Base-by-base conservation (phyloP, 1,140 invertebrate genomes). In the Melanaphis sacchari region DNA sequence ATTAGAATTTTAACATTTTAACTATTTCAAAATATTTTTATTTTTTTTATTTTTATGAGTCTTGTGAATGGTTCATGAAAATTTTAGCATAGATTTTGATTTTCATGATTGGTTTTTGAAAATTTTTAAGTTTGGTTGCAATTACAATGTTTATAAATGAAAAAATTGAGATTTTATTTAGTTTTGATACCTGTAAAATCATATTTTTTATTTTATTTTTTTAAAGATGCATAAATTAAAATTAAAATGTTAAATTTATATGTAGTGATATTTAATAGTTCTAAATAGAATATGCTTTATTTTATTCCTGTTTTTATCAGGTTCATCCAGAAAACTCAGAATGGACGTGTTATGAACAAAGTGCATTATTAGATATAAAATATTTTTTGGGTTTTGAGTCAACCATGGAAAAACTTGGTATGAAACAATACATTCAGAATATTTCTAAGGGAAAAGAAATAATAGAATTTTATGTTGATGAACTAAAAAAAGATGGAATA, bases 271-370 rank as follows among this genome's bases (percentile, higher is more conserved):
- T 85, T 0, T 43, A 85, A 85, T 31, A 40, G 24, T 22, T 82
- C 8, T 82, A 9, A 66, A 40, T 82, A 40, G 1, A 22, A 82
- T 40, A 82, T 84, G 7, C 5, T 38, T 52, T 8, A 31, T 59
- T 59, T 31, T 31, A 52, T 54, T 52, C 90, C 24, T 36, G 66
- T 94, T 38, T 82, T 40, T 93, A 52, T 93, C 94, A 99, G 98
- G 97, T 99, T 26, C 98, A 99, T 95, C 98, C 98, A 15, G 98
- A 99, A 94, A 99, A 99, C 95, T 94, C 97, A 2, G 97, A 98
- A 66, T 99, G 99, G 99, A 99, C 99, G 7, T 99, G 99, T 95
- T 99, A 99, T 95, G 99, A 99, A 95, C 99, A 99, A 95, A 97
- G 96, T 90, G 98, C 99, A 18, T 97, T 97, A 94, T 96, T 99